Evolutionary conservation across 2,797 vertebrate genomes (phyloP), one percentile per base, ranked within the genome.

Genomic region (Halcyon badia): DNA sequence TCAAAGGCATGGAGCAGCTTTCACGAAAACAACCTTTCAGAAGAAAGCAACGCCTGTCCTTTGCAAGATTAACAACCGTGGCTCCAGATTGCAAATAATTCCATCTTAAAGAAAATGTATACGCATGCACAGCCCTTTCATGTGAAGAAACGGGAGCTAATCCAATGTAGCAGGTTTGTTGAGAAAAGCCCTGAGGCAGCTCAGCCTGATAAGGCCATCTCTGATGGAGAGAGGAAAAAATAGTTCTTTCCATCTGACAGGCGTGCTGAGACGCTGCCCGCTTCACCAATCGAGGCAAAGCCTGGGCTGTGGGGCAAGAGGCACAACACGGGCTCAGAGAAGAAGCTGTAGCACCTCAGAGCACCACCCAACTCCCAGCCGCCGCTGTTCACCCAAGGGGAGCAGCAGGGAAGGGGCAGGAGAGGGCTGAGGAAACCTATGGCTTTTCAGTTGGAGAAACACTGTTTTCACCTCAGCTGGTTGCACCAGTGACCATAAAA

Each of bases 341-440:
- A 73, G 42, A 46, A 54, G 70, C 19, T 61, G 49, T 73, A 79
- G 51, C 11, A 14, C n/a, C 28, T 57, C 33, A 46, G 65, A 52
- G 30, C 69, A 60, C 10, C n/a, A 60, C 7, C 6, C 0, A 1
- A 73, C 46, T 76, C 35, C 30, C 44, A 46, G n/a, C 30, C 6
- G 1, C 31, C 3, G 1, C 25, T 0, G 0, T 6, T 51, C 1
- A 1, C 26, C 30, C 28, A n/a, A 5, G 25, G 10, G 26, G 7
- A 31, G 33, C 60, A 66, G 46, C 0, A 0, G 44, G 0, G 0
- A 76, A 11, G 17, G 5, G 44, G 33, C 44, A 90, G 62, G 31
- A 87, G 21, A 26, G 37, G 26, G 26, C 30, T 25, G 30, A 87
- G 31, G 31, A 91, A 68, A 94, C 41, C 11, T 0, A 49, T 18